Conservation (phyloP, 2,888 invertebrate species). For the Drosophila dives region DNA sequence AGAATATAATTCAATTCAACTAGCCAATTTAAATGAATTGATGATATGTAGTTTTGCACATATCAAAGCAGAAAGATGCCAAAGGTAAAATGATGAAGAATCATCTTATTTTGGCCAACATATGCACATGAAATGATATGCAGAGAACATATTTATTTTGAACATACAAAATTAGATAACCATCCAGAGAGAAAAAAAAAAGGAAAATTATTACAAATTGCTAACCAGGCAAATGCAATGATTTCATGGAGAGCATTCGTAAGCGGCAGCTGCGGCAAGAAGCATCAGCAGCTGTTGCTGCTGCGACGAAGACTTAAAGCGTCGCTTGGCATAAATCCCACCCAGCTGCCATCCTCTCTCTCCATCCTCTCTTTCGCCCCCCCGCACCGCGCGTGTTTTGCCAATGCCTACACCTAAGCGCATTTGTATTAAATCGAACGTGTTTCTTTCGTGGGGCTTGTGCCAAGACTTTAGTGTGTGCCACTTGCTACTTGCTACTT, state of each 20-base stretch:
- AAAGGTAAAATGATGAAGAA: conserved; percentile 4
- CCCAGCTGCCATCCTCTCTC: conserved; percentile 32
- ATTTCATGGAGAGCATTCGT: conserved; percentile 64
- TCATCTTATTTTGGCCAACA: not conserved
- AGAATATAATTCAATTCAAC: not conserved
- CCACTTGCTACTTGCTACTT: conserved; percentile 17
- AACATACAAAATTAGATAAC: conserved; percentile 50
- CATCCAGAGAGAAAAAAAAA: conserved; percentile 3
- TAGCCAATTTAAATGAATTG: not conserved
- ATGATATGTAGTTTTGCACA: not conserved
- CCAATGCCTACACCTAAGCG: conserved; percentile 50
- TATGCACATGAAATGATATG: not conserved
- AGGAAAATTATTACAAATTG: conserved; percentile 60
- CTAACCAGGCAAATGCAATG: conserved; percentile 65
- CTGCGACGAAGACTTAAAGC: conserved; percentile 70
- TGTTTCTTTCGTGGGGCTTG: conserved; percentile 60
- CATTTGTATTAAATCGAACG: conserved; percentile 79
- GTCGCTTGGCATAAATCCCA: conserved; percentile 66
- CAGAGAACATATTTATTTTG: conserved; percentile 36
- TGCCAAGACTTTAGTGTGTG: conserved; percentile 37
- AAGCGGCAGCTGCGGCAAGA: conserved; percentile 68
- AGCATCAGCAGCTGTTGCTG: conserved; percentile 65
- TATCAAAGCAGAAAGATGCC: not conserved
- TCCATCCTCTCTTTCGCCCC: no score
- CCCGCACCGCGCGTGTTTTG: not conserved